phyloP scores from a whole-genome alignment of 2,888 invertebrate species.

The Himalopsyche tibetana region DNA sequence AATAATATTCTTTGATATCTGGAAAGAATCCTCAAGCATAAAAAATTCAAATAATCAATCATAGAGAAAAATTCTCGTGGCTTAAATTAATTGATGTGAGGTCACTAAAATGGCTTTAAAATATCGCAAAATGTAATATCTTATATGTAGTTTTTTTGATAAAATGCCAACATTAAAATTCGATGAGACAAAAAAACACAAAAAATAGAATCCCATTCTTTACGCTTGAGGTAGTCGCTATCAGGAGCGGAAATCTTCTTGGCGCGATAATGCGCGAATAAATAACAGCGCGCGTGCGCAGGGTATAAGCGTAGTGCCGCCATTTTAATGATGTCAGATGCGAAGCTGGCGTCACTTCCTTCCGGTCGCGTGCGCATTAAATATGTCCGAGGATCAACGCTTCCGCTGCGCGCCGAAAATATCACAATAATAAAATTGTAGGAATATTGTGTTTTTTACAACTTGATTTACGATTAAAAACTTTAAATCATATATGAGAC shows the following conservation, averaged over 20 bases:
- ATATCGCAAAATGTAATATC: too few relatives aligned
- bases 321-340: slow-evolving; percentile 28
- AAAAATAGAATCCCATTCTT: background rate
- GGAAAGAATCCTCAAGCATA: too few relatives aligned
- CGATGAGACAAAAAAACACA: background rate
- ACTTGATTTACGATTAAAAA: too few relatives aligned
- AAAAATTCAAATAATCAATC: too few relatives aligned
- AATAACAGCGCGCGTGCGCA: slow-evolving; percentile 9
- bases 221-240: background rate
- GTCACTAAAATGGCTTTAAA: too few relatives aligned
- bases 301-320: background rate
- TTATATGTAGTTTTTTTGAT: too few relatives aligned
- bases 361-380: slow-evolving; percentile 20
- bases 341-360: slow-evolving; percentile 30
- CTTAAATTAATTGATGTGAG: too few relatives aligned
- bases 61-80: too few relatives aligned
- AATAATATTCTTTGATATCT: too few relatives aligned
- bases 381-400: background rate
- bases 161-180: too few relatives aligned
- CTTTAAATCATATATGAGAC: too few relatives aligned
- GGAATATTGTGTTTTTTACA: background rate
- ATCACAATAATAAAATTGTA: background rate
- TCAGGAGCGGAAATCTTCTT: background rate
- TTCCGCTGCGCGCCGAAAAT: slow-evolving; percentile 6
- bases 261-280: background rate